Base-by-base conservation (phyloP, 2,797 vertebrate species). In the Cyclura pinguis region DNA sequence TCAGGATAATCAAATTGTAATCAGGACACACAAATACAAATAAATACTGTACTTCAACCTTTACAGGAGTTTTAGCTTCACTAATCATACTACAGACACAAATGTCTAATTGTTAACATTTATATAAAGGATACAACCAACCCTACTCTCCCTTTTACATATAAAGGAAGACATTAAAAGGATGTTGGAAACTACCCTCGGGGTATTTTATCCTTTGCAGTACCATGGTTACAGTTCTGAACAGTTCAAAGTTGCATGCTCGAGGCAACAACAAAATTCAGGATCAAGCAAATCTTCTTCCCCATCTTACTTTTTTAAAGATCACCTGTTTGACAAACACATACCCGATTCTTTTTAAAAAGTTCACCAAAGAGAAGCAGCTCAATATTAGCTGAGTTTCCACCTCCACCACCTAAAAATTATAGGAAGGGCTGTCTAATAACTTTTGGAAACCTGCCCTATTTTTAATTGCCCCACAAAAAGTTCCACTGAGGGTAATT, bases 241-340 rank as follows among this genome's bases (percentile, higher is more conserved):
- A 92, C 93, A 94, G 88, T 95, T 96, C 95, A 95, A 96, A 97
- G 92, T 93, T 95, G 69, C 87, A 86, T 10, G 88, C 91, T 96
- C 95, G 86, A 89, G 88, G 91, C 86, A 94, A n/a, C 88, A 94
- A 93, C 87, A 95, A 93, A 90, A 88, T 93, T 90, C 1, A 24
- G 91, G 88, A 94, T 93, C 76, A 93, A 95, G 92, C 91, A 78
- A 94, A 93, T 93, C 94, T 95, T 93, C 93, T 50, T 67, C 93
- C 93, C 93, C 94, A 93, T 92, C 94, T 95, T 93, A 88, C 88
- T 47, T 47, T 47, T 94, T 92, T 92, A 83, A 91, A 87, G 89
- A 91, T 86, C 55, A 92, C 27, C 80, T 95, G 85, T 93, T 91
- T 90, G 93, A 90, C 85, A 94, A 93, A 91, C 42, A 90, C 47